Base-by-base conservation (phyloP, 2,113 vertebrate genomes). In the Eulemur rufifrons region DNA sequence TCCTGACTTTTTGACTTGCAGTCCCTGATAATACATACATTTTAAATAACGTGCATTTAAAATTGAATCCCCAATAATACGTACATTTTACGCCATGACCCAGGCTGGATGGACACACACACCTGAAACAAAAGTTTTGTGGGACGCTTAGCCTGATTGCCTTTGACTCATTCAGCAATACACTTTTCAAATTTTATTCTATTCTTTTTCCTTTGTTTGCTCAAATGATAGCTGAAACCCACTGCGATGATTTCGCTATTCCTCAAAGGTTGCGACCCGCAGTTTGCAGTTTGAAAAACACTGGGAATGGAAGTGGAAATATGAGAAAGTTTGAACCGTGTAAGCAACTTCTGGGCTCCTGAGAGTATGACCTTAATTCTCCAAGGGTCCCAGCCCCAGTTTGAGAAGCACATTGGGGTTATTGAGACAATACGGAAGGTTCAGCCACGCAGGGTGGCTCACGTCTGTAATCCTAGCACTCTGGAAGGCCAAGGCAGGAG, bases 321-420 rank as follows among this genome's bases (percentile, higher is more conserved):
- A 8, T 47, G 69, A 84, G 68, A 74, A 42, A 34, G 69, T 45
- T 2, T 37, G 59, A 77, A 82, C 66, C 12, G 13, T 13, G 0
- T 21, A 25, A 78, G n/a, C 59, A 27, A 6, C 94, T 81, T 20
- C 64, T n/a, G 66, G 63, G 5, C 47, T 66, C 56, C 29, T 17
- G 71, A 84, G 21, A 56, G 34, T 25, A 29, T 32, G 0, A 0
- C 52, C 45, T 87, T 2, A 0, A 12, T 29, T 52, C 10, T 42
- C 32, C 20, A 1, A 0, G 11, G 12, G 29, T 23, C 87, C 23
- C 15, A 23, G 3, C 2, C 59, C 54, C 39, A 18, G 27, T 77
- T 27, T 18, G 63, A 18, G 93, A 80, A 34, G 45, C 50, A 2
- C 3, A 5, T 27, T 39, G 3, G 42, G 32, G 66, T 7, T 45